Percentiles rank a stretch among this genome's conserved stretches.
These are phyloP conservation scores for Drosophila sulfurigaster DNA, from an alignment of 1,140 invertebrate genomes.

Conservation along the genomic window DNA sequence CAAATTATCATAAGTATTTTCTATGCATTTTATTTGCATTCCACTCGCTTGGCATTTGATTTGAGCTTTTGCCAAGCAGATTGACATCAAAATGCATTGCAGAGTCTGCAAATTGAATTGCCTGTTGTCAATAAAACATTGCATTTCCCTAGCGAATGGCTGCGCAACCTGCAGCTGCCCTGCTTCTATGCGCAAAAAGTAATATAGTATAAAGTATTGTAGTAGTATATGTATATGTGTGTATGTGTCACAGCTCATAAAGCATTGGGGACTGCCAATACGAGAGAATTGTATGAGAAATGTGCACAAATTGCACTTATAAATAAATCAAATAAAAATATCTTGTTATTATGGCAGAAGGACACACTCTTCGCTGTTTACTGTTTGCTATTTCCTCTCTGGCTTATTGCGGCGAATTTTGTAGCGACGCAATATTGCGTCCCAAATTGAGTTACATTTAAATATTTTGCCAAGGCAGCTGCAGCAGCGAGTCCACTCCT, in stretches of 20 bases:
- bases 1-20: constrained; percentile 34
- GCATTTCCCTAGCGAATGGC: constrained; percentile 22
- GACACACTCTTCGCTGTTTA: constrained; percentile 21
- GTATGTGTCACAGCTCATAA: constrained; percentile 44
- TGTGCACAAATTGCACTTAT: constrained; percentile 79
- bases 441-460: constrained; percentile 77
- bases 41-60: constrained; percentile 26
- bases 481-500: not conserved
- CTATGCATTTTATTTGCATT: constrained; percentile 34
- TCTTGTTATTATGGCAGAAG: constrained; percentile 58
- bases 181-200: not conserved
- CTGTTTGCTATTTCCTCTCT: not conserved
- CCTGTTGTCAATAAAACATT: constrained; percentile 52
- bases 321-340: constrained; percentile 81
- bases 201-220: not conserved
- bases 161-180: constrained; percentile 7
- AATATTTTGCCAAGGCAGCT: constrained; percentile 56
- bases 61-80: constrained; percentile 22
- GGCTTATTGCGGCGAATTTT: constrained; percentile 37
- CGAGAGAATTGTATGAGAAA: constrained; percentile 59
- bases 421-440: constrained; percentile 60
- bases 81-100: constrained; percentile 36
- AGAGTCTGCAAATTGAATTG: constrained; percentile 50
- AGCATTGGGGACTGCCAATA: constrained; percentile 45
- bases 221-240: not conserved